A percentile compares a stretch with the other conserved stretches of the same genome.
These are phyloP conservation scores for Empis stercorea DNA, from an alignment of 2,888 invertebrate species.

Conservation along the genomic window DNA sequence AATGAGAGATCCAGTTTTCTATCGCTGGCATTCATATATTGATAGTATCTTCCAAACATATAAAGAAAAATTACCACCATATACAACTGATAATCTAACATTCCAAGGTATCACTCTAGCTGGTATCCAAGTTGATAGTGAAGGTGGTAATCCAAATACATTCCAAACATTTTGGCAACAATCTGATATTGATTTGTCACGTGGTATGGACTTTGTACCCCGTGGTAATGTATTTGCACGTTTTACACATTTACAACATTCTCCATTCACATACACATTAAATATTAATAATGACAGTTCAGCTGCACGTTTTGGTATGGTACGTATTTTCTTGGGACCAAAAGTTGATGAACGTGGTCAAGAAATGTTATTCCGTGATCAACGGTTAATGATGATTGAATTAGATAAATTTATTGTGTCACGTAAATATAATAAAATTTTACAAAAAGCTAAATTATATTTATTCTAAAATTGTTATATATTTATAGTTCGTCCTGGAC, in stretches of 20 bases:
- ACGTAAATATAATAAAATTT: conserved; percentile 27
- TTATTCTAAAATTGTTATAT: not conserved
- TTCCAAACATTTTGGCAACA: conserved; percentile 61
- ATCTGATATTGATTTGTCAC: conserved; percentile 56
- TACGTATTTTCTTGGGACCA: conserved; percentile 49
- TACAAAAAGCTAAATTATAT: not conserved
- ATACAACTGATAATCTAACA: conserved; percentile 28
- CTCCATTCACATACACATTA: conserved; percentile 49
- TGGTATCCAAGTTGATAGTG: conserved; percentile 38
- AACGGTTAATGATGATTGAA: conserved; percentile 46
- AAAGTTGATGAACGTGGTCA: conserved; percentile 46
- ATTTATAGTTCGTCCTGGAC: conserved; percentile 47
- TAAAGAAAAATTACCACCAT: conserved; percentile 52
- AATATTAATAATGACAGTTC: conserved; percentile 42
- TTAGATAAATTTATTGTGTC: conserved; percentile 46
- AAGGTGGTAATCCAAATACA: conserved; percentile 39
- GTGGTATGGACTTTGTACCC: conserved; percentile 66
- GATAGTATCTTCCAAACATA: conserved; percentile 59
- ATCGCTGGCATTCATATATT: conserved; percentile 64
- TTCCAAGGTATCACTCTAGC: conserved; percentile 42
- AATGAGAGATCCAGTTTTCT: conserved; percentile 72
- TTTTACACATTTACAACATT: conserved; percentile 61
- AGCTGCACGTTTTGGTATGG: conserved; percentile 40
- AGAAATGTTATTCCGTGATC: conserved; percentile 41
- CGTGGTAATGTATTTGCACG: conserved; percentile 50